phyloP scores from a whole-genome alignment of 2,113 vertebrate genomes.

The Dunckerocampus dactyliophorus region DNA sequence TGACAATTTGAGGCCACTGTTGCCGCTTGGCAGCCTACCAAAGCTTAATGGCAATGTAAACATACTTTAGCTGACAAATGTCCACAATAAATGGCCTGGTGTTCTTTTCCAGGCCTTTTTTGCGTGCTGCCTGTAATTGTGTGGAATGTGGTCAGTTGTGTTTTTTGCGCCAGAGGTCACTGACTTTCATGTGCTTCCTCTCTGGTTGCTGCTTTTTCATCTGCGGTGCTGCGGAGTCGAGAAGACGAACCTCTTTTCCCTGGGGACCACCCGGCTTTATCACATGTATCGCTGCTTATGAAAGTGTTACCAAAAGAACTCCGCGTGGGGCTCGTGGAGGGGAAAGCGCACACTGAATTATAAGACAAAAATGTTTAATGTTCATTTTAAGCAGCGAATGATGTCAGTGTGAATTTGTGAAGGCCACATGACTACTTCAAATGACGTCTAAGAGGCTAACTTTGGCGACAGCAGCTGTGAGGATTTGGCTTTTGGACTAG shows the following conservation, averaged over 20 bases:
- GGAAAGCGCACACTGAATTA: not conserved
- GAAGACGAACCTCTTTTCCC: constrained; percentile 1
- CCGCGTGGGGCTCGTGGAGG: not conserved
- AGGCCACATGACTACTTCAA: too few species aligned
- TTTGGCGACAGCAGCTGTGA: too few species aligned
- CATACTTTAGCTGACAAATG: constrained; percentile 31
- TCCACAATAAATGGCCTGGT: constrained; percentile 35
- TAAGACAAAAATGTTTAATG: not conserved
- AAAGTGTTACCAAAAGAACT: not conserved
- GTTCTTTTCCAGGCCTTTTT: constrained; percentile 36
- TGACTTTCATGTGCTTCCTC: constrained; percentile 61
- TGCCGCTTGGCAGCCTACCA: constrained; percentile 33
- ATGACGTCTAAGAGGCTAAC: too few species aligned
- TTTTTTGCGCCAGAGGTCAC: constrained; percentile 60
- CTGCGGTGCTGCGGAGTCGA: not conserved
- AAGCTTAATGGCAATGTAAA: constrained; percentile 35
- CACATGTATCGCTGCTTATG: not conserved
- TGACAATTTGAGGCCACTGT: constrained; percentile 2
- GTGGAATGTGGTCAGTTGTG: constrained; percentile 61
- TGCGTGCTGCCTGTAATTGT: constrained; percentile 57
- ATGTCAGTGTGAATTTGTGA: too few species aligned
- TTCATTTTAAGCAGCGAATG: too few species aligned
- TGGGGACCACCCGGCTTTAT: not conserved
- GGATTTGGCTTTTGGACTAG: too few species aligned
- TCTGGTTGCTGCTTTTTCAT: constrained; percentile 32